These are phyloP conservation scores for Harpalus rubripes DNA, from an alignment of 2,888 invertebrate genomes.

Conservation along the genomic window DNA sequence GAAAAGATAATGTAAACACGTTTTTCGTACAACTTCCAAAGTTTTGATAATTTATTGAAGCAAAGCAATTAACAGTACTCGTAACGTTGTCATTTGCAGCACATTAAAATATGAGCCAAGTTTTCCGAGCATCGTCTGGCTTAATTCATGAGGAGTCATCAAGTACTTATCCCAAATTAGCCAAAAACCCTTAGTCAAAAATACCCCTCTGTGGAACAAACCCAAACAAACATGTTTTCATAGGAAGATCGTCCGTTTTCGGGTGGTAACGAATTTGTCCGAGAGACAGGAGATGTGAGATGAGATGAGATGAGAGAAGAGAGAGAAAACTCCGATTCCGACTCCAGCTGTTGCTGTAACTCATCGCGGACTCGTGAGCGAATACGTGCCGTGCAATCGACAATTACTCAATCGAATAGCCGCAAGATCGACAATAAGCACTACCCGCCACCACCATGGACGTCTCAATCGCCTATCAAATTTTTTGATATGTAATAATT, in stretches of 20 bases:
- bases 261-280: constrained; percentile 12
- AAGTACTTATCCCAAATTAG: constrained; percentile 25
- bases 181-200: constrained; percentile 39
- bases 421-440: no score
- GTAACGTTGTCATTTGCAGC: background rate
- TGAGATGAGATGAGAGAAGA: constrained; percentile 3
- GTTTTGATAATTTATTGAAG: no score
- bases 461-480: no score
- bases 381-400: background rate
- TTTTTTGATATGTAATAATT: no score
- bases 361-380: constrained; percentile 14
- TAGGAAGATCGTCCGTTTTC: constrained; percentile 12
- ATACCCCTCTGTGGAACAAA: constrained; percentile 5
- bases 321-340: constrained; percentile 3
- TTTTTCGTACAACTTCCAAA: no score
- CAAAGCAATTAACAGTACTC: no score
- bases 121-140: background rate
- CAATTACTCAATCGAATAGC: no score
- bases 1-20: no score
- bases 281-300: constrained; percentile 9
- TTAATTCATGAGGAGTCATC: constrained; percentile 4
- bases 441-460: no score
- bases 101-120: background rate
- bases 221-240: constrained; percentile 41
- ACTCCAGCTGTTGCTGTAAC: constrained; percentile 50